Base-by-base conservation (phyloP, 2,113 vertebrate genomes). In the Mungos mungo region DNA sequence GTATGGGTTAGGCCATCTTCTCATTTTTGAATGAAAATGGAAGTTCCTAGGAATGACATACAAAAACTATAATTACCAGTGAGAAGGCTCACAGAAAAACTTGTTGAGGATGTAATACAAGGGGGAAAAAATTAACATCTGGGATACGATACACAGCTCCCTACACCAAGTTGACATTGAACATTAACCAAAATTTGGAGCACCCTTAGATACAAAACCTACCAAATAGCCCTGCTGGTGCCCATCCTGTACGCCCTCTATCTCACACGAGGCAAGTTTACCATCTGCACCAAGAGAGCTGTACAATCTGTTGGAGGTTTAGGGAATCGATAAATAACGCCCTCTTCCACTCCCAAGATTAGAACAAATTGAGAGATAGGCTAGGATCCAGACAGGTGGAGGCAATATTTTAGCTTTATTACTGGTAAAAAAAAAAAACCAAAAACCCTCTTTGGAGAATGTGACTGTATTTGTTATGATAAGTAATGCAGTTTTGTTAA, bases 361-460 rank as follows among this genome's bases (percentile, higher is more conserved):
- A 80, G n/a, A 96, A 88, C 10, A 69, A 68, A 84, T 60, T 45
- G 52, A 84, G 68, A 74, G 15, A 31, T 11, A 52, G 72, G 35
- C 16, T 66, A 35, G 23, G 38, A 52, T 68, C 88, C 47, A 60
- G 68, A 72, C 12, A 65, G 60, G 65, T n/a, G 3, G 79, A 35
- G 25, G 54, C 31, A 88, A 50, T 85, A 25, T 33, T 29, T 88
- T 88, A 50, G 33, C 11, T 88, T 88, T 88, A 90, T 85, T 60
- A 35, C 33, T 90, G 71, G 65, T 50, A 33, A 85, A 19, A 95
- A 91, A 10, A 41, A 3, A 41, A 41, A 41, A 41, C n/a, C n/a
- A n/a, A n/a, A n/a, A n/a, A n/a, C 3, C 38, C 21, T 93, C 81
- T 96, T 72, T n/a, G n/a, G 81, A 84, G 81, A 90, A 87, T 66